Evolutionary conservation across 2,113 vertebrate species (phyloP).

Genomic region (Pavo muticus): DNA sequence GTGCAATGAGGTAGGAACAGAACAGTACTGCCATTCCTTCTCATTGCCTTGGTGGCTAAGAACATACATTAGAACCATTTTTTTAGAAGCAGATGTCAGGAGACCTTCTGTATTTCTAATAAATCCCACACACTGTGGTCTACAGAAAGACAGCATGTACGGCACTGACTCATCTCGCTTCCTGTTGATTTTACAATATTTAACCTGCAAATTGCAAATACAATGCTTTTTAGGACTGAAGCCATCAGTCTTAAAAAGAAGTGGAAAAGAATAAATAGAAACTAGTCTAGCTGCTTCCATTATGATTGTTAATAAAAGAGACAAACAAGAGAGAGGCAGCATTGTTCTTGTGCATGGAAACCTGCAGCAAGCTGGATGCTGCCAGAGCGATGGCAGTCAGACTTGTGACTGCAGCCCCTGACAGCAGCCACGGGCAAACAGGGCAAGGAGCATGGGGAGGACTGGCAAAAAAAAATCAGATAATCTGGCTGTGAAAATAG

Average conservation of each 20-base stretch:
- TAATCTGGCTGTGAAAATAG: neutral
- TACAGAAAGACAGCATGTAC: neutral
- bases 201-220: neutral
- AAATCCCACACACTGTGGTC: neutral
- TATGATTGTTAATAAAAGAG: neutral
- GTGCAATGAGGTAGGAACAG: neutral
- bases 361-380: neutral
- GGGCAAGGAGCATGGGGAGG: neutral
- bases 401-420: fast-evolving
- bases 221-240: neutral
- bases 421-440: neutral
- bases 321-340: neutral
- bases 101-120: neutral
- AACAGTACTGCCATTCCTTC: neutral
- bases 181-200: neutral
- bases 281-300: neutral
- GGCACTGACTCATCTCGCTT: neutral
- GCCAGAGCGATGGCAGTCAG: neutral
- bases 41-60: neutral
- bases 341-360: neutral
- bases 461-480: neutral
- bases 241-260: neutral
- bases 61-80: neutral
- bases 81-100: neutral
- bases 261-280: neutral